phyloP scores from a whole-genome alignment of 2,797 vertebrate genomes.

The Loriculus beryllinus region DNA sequence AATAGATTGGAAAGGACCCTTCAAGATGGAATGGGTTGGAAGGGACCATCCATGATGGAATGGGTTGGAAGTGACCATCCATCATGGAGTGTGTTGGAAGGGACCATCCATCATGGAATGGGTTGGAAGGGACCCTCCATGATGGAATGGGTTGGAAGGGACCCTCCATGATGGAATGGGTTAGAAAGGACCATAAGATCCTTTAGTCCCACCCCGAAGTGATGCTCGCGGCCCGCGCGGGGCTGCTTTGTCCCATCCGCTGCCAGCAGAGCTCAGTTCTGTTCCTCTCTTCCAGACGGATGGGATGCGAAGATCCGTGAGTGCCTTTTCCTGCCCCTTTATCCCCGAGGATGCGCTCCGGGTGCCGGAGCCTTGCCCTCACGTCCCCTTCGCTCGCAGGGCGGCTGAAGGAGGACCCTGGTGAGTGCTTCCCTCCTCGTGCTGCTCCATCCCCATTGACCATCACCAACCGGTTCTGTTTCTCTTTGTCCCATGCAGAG shows the following conservation, averaged over 20 bases:
- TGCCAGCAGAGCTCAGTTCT: background rate
- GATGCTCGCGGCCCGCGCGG: background rate
- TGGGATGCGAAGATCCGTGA: background rate
- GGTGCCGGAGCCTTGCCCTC: background rate
- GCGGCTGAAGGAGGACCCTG: background rate
- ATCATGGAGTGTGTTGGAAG: no score
- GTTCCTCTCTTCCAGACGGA: background rate
- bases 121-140: no score
- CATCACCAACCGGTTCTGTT: background rate
- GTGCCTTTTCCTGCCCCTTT: background rate
- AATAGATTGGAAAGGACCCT: no score
- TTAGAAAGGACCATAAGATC: background rate
- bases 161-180: fast-evolving
- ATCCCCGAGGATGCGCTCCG: background rate
- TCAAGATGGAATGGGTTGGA: no score
- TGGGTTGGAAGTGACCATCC: no score
- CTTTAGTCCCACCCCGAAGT: background rate
- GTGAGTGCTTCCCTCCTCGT: background rate
- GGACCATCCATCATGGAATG: no score
- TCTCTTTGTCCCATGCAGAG: background rate
- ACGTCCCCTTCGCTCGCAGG: background rate
- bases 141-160: no score
- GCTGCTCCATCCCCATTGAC: background rate
- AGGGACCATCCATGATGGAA: no score
- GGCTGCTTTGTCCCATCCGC: background rate